These are phyloP conservation scores for Microchrysa polita DNA, from an alignment of 2,888 invertebrate species.

Conservation along the genomic window DNA sequence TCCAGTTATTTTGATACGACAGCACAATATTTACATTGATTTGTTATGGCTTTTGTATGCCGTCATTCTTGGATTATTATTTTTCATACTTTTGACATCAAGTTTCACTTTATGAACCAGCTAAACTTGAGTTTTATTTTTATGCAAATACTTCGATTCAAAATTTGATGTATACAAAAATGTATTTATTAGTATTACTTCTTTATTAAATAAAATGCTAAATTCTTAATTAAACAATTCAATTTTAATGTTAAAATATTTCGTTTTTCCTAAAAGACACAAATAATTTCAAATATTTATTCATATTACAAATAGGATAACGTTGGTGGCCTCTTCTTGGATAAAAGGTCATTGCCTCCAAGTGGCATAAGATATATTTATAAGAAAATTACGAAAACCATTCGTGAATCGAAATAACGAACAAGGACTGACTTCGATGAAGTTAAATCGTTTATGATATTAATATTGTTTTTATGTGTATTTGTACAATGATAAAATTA, in stretches of 20 bases:
- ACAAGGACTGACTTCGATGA: neutral
- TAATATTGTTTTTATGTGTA: too few relatives aligned
- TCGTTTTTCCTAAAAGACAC: too few relatives aligned
- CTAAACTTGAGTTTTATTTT: too few relatives aligned
- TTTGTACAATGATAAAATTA: too few relatives aligned
- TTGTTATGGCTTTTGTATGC: conserved; percentile 32
- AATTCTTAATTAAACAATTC: neutral
- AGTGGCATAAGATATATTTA: conserved; percentile 47
- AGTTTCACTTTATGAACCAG: neutral
- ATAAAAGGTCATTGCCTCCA: conserved; percentile 46
- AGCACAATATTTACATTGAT: too few relatives aligned
- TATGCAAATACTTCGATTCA: too few relatives aligned
- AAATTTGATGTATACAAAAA: too few relatives aligned
- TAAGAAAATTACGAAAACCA: conserved; percentile 44
- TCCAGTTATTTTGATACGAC: conserved; percentile 11
- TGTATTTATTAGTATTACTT: too few relatives aligned
- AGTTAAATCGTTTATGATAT: too few relatives aligned
- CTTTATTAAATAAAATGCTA: neutral
- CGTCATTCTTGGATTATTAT: conserved; percentile 8
- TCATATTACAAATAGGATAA: neutral
- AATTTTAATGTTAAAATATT: too few relatives aligned
- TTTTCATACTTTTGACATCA: neutral
- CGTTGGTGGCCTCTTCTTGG: conserved; percentile 42
- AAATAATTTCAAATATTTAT: too few relatives aligned
- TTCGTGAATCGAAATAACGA: neutral